Base-by-base conservation (phyloP, 2,888 invertebrate species). In the Drosophila meridiana region DNA sequence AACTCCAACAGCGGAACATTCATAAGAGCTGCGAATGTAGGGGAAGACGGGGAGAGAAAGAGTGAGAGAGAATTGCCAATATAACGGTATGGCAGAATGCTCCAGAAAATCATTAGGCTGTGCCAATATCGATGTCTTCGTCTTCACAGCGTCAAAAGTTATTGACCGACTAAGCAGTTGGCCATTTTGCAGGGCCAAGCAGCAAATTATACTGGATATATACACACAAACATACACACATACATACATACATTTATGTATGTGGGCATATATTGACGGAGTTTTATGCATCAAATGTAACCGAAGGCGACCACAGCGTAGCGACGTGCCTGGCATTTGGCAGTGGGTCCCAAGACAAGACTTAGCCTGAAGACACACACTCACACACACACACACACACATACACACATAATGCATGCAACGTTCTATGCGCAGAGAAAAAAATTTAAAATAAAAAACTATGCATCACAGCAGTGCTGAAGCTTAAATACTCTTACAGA, bases 201-300 rank as follows among this genome's bases (percentile, higher is more conserved):
- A 48, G 60, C 65, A 78, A 78, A 79, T 78, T 76, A 65, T 71
- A 64, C 75, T 71, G 75, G 61, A 64, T 66, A 74, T 48, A 70
- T 40, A 20, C n/a, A 43, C 60, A 73, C 50, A 69, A 30, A 14
- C 20, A 63, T 28, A 20, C 26, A 45, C 63, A 74, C 48, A 70
- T 36, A 13, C 28, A 42, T 50, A 34, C n/a, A 30, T 26, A 30
- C 9, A 40, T 20, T 8, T 30, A 36, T 61, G 38, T 40, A 47
- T 45, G 34, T 47, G 53, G 34, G 34, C 43, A 53, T 30, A 59
- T 71, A 69, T 87, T 81, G 89, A 78, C 82, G 68, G 78, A 78
- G 89, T 61, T 81, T 82, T 87, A 79, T 87, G 89, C 89, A 88
- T 81, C 83, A 82, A 89, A 84, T 87, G 82, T 85, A 87, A 83